These are phyloP conservation scores for Cyprinodon variegatus DNA, from an alignment of 2,113 vertebrate genomes.

Conservation along the genomic window DNA sequence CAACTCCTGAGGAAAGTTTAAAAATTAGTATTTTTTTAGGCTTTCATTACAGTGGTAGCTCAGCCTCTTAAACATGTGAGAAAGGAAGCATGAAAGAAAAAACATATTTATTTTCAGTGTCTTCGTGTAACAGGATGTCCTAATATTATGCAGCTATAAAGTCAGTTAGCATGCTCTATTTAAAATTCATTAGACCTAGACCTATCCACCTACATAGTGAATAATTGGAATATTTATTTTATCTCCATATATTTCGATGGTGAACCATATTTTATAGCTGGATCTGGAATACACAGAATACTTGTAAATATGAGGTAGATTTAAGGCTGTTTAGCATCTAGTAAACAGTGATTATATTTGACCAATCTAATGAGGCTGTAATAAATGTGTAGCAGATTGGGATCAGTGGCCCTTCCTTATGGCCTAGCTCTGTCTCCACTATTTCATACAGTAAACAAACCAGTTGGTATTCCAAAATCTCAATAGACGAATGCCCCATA, in stretches of 20 bases:
- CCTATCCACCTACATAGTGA: neutral
- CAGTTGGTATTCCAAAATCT: constrained; percentile 45
- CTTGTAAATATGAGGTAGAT: neutral
- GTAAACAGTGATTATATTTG: neutral
- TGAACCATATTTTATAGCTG: neutral
- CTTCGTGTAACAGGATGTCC: neutral
- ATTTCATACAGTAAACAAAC: constrained; percentile 47
- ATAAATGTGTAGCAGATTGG: neutral
- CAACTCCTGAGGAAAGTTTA: no score
- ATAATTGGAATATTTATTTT: neutral
- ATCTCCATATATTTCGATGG: neutral
- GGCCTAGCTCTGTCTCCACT: constrained; percentile 10
- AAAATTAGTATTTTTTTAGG: no score
- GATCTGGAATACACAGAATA: neutral
- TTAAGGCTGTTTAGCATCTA: neutral
- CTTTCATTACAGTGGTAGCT: no score
- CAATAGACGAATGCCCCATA: constrained; percentile 23
- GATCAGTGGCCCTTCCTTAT: constrained; percentile 12
- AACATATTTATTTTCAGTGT: neutral
- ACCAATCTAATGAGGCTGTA: neutral
- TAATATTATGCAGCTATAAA: neutral
- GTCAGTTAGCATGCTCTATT: neutral
- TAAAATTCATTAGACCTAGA: neutral
- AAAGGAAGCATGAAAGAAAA: no score
- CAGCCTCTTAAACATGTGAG: no score